Percentiles rank a stretch among this genome's conserved stretches.
These are phyloP conservation scores for Euura saliciscinereae DNA, from an alignment of 1,140 invertebrate species.

Conservation along the genomic window DNA sequence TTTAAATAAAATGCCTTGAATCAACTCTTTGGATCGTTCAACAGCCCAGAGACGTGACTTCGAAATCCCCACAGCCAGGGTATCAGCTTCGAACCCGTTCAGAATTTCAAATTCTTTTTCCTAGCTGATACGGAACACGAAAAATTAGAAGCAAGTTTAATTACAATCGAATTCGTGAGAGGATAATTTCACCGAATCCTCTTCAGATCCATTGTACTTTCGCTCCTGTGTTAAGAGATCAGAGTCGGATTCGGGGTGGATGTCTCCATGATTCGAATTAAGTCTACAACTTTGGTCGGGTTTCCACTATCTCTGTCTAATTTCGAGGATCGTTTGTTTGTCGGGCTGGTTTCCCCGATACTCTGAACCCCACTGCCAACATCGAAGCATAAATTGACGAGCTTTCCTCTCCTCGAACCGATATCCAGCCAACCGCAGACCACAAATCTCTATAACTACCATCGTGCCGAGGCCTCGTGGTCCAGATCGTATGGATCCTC, in stretches of 20 bases:
- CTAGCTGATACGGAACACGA: no score
- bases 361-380: background rate
- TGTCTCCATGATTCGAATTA: no score
- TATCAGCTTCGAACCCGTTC: background rate
- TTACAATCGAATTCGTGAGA: no score
- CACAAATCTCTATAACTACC: background rate
- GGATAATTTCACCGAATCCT: no score
- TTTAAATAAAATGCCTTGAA: background rate
- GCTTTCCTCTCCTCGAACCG: background rate
- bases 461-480: background rate
- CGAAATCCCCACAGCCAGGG: background rate
- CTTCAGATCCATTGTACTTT: background rate
- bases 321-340: constrained; percentile 5
- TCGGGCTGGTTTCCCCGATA: background rate
- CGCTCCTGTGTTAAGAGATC: no score
- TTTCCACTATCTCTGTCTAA: background rate
- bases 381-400: constrained; percentile 4
- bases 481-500: no score
- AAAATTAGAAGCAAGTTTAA: no score
- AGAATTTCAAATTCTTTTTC: constrained; percentile 2
- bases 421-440: background rate
- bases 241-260: background rate
- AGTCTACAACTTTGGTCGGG: no score
- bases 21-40: background rate
- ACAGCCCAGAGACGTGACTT: background rate